Conservation (phyloP, 2,888 invertebrate genomes). For the Steinernema carpocapsae region DNA sequence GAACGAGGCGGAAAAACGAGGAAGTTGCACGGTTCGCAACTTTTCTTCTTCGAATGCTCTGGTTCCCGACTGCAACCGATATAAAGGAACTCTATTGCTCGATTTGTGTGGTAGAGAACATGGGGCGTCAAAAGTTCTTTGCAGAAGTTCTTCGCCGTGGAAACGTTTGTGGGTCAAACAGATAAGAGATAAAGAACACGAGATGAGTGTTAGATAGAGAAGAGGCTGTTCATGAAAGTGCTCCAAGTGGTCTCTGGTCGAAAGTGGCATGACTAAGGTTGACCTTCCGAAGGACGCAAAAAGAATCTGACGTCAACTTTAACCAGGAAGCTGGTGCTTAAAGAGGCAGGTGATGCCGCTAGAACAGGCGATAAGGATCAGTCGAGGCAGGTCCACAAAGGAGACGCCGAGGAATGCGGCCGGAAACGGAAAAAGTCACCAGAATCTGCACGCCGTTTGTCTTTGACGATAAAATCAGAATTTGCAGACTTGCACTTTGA, state of each 20-base stretch:
- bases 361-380: conserved; percentile 6
- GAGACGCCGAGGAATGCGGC: conserved; percentile 17
- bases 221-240: no score
- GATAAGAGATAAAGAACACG: no score
- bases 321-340: no score
- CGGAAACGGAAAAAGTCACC: conserved; percentile 17
- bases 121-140: not conserved
- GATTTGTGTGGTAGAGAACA: not conserved
- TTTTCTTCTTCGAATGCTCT: not conserved
- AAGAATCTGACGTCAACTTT: no score
- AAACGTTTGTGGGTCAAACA: no score
- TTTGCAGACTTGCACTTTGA: conserved; percentile 29
- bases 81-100: not conserved
- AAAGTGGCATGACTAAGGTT: no score
- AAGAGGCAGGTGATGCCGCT: no score
- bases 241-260: no score
- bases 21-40: conserved; percentile 16
- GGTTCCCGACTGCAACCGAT: not conserved
- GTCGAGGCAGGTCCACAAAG: not conserved
- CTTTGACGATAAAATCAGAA: conserved; percentile 1
- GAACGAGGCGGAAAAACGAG: conserved; percentile 28
- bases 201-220: no score
- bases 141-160: not conserved
- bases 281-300: no score
- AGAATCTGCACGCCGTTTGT: not conserved